These are phyloP conservation scores for Gopherus evgoodei DNA, from an alignment of 2,113 vertebrate species.

Conservation along the genomic window DNA sequence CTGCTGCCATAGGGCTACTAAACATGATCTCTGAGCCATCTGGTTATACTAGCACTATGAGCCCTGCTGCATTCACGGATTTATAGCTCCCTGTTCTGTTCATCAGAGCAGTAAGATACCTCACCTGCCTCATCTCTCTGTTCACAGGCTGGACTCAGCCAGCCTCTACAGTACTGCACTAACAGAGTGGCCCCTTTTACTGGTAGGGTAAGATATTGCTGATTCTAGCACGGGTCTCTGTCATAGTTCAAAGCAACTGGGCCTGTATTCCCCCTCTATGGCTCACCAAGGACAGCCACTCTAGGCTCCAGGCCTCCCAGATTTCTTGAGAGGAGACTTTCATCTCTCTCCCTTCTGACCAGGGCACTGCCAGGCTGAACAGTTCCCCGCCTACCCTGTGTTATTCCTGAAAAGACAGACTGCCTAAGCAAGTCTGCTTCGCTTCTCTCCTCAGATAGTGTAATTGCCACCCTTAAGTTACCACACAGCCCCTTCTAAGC, in stretches of 20 bases:
- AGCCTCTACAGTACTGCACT: background rate
- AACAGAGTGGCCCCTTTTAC: background rate
- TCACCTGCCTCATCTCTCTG: background rate
- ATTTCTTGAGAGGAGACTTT: no score
- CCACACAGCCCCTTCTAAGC: no score
- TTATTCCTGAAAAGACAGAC: no score
- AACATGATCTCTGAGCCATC: rapidly evolving
- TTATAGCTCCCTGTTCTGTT: rapidly evolving
- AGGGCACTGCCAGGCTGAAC: no score
- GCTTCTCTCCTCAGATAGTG: no score
- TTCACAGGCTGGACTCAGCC: background rate
- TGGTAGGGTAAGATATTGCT: background rate
- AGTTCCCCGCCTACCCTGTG: no score
- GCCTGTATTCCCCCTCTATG: no score
- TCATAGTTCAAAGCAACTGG: background rate
- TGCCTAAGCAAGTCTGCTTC: no score
- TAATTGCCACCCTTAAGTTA: no score
- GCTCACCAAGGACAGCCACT: no score
- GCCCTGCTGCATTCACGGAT: rapidly evolving
- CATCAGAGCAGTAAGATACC: background rate
- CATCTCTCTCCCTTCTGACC: no score
- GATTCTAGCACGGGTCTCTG: background rate
- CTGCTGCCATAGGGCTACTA: rapidly evolving
- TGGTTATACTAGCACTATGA: rapidly evolving
- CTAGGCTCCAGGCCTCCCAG: no score